These are phyloP conservation scores for Acinonyx jubatus DNA, from an alignment of 2,113 vertebrate genomes.

Conservation along the genomic window DNA sequence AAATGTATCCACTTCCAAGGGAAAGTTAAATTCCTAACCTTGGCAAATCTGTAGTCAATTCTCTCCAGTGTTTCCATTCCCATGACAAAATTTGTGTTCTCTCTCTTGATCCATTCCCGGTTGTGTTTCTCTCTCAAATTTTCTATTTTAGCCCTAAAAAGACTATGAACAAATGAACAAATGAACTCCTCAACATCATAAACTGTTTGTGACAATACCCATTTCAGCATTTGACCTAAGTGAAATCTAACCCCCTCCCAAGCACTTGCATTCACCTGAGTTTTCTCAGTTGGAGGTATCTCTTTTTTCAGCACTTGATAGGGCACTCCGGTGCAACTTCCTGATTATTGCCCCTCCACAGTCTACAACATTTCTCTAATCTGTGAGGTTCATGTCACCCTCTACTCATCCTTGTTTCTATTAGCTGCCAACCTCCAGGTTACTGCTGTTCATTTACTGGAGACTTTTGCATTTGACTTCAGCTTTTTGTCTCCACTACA, in stretches of 20 bases:
- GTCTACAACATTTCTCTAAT: background rate
- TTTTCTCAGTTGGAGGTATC: background rate
- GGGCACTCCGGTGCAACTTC: background rate
- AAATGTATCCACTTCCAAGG: background rate
- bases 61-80: background rate
- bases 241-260: background rate
- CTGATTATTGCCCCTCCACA: background rate
- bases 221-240: background rate
- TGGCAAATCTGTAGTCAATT: background rate
- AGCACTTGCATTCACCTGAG: background rate
- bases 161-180: too few relatives aligned
- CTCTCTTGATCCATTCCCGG: background rate
- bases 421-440: background rate
- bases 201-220: background rate
- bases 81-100: background rate
- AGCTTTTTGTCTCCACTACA: background rate
- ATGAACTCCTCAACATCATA: background rate
- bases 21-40: background rate
- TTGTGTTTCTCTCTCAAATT: background rate
- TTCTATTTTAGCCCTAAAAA: background rate
- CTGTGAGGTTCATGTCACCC: background rate
- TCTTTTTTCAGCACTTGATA: background rate
- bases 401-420: background rate
- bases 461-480: background rate
- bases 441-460: background rate